Evolutionary conservation across 1,140 invertebrate species (phyloP).

Genomic region (Matsumurasca onukii): DNA sequence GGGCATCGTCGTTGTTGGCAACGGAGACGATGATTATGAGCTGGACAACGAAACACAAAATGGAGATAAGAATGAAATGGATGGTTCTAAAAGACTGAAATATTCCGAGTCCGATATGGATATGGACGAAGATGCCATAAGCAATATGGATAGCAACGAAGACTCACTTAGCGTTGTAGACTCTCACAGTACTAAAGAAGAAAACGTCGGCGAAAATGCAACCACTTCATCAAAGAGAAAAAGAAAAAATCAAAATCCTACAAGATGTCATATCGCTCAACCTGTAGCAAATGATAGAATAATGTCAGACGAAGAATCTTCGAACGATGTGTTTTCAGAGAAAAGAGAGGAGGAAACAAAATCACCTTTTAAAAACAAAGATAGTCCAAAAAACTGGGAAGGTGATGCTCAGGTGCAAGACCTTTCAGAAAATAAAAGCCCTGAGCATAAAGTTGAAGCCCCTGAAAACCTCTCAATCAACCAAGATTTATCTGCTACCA

Average conservation of each 20-base stretch:
- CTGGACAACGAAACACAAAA: slow-evolving; percentile 48
- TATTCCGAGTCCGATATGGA: slow-evolving; percentile 58
- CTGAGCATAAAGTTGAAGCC: slow-evolving; percentile 25
- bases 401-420: slow-evolving; percentile 29
- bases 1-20: slow-evolving; percentile 61
- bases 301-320: slow-evolving; percentile 64
- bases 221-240: slow-evolving; percentile 57
- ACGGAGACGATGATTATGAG: slow-evolving; percentile 65
- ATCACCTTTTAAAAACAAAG: slow-evolving; percentile 34
- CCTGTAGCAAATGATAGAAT: slow-evolving; percentile 51
- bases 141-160: slow-evolving; percentile 72
- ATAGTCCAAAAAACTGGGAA: slow-evolving; percentile 31
- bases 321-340: slow-evolving; percentile 55
- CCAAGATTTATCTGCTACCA: background rate
- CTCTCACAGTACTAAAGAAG: slow-evolving; percentile 55
- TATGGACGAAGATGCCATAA: slow-evolving; percentile 61
- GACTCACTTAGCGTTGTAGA: slow-evolving; percentile 63
- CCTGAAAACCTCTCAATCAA: background rate
- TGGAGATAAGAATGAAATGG: slow-evolving; percentile 57
- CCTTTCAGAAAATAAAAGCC: slow-evolving; percentile 10
- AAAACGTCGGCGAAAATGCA: slow-evolving; percentile 48
- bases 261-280: slow-evolving; percentile 67
- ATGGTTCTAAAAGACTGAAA: slow-evolving; percentile 64
- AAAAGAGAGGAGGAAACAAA: slow-evolving; percentile 26
- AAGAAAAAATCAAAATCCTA: slow-evolving; percentile 90